A percentile compares a stretch with the other conserved stretches of the same genome.
phyloP scores from a whole-genome alignment of 1,140 invertebrate genomes.

The Adoxophyes honmai region DNA sequence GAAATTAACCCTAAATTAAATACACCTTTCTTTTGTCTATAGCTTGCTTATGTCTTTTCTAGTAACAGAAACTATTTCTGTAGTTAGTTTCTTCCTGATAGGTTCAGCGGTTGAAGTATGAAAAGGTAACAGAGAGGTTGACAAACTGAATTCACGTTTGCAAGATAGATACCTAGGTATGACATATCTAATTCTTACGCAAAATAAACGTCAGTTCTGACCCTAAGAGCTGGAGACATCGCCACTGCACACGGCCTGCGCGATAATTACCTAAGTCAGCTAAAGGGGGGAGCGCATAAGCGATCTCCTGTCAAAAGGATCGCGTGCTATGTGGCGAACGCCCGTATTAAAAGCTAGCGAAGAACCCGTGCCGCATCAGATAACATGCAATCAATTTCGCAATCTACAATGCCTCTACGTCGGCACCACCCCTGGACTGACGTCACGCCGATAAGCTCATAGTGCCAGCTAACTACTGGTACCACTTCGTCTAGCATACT shows the following conservation, averaged over 20 bases:
- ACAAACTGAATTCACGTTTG: too few species aligned
- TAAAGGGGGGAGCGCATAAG: slow-evolving; percentile 44
- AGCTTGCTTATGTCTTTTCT: too few species aligned
- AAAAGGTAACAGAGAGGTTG: too few species aligned
- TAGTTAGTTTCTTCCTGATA: too few species aligned
- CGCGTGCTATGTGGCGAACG: slow-evolving; percentile 64
- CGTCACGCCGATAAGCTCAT: slow-evolving; percentile 62
- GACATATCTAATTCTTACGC: too few species aligned
- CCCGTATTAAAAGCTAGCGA: slow-evolving; percentile 72
- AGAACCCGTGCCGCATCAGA: slow-evolving; percentile 73
- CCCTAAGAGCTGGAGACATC: slow-evolving; percentile 55
- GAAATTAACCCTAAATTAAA: too few species aligned
- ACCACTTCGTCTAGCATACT: slow-evolving; percentile 37
- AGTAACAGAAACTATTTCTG: too few species aligned
- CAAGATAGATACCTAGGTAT: too few species aligned
- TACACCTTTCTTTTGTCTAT: too few species aligned
- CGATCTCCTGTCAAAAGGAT: slow-evolving; percentile 70
- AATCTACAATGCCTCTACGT: slow-evolving; percentile 74
- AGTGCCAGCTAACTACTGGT: slow-evolving; percentile 64
- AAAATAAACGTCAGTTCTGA: background rate
- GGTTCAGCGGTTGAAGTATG: too few species aligned
- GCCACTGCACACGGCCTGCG: slow-evolving; percentile 55
- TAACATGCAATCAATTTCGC: slow-evolving; percentile 76
- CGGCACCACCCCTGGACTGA: slow-evolving; percentile 66
- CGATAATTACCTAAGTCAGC: slow-evolving; percentile 63